Percentiles rank a stretch among this genome's conserved stretches.
These are phyloP conservation scores for Euura saliciscinereae DNA, from an alignment of 1,140 invertebrate genomes.

Conservation along the genomic window DNA sequence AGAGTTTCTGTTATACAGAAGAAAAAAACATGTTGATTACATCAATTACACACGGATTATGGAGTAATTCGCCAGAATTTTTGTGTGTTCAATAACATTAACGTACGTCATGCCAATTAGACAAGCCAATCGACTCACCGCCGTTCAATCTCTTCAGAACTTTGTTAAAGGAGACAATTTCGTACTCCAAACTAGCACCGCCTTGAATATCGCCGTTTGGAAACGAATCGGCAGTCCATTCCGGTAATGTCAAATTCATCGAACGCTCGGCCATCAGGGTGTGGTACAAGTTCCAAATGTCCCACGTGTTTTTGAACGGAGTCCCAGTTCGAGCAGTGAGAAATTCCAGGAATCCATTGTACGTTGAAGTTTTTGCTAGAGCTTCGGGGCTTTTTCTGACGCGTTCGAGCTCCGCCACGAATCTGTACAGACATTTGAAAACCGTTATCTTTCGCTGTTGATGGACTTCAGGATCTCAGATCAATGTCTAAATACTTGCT, in stretches of 20 bases:
- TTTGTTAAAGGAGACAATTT: slow-evolving; percentile 51
- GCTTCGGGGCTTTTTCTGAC: slow-evolving; percentile 50
- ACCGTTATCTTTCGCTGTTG: too few species aligned
- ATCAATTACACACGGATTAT: too few species aligned
- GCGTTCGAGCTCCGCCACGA: slow-evolving; percentile 55
- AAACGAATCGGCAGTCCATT: slow-evolving; percentile 56
- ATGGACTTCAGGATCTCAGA: too few species aligned
- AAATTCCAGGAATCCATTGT: slow-evolving; percentile 42
- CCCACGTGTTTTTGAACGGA: slow-evolving; percentile 15
- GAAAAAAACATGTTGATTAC: too few species aligned
- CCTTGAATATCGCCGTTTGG: slow-evolving; percentile 57
- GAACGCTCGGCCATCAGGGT: slow-evolving; percentile 55
- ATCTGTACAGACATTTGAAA: slow-evolving; percentile 42
- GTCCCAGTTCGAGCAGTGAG: too few species aligned
- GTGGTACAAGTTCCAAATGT: slow-evolving; percentile 61
- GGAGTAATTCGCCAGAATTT: too few species aligned
- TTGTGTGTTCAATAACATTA: too few species aligned
- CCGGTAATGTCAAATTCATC: slow-evolving; percentile 39
- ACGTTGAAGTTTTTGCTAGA: slow-evolving; percentile 47
- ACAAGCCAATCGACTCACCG: slow-evolving; percentile 39
- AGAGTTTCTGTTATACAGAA: too few species aligned
- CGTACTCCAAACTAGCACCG: slow-evolving; percentile 58
- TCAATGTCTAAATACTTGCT: neutral
- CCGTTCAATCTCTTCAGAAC: slow-evolving; percentile 52
- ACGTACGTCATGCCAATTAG: too few species aligned